A percentile compares a stretch with the other conserved stretches of the same genome.
These are phyloP conservation scores for Acanthosepion lycidas DNA, from an alignment of 2,888 invertebrate species.

Conservation along the genomic window DNA sequence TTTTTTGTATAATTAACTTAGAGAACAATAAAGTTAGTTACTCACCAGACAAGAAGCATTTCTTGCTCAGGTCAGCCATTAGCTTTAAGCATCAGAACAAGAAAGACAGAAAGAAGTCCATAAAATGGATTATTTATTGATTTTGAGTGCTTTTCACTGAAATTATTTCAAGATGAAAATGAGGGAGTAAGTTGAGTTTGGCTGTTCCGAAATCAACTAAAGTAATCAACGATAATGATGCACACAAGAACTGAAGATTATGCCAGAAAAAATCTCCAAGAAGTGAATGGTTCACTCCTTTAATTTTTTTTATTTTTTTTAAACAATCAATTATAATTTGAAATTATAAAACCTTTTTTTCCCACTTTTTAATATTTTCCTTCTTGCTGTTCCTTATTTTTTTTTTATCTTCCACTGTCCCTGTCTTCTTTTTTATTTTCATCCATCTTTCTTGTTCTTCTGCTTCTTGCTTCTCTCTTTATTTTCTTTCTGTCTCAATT, in stretches of 20 bases:
- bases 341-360: not conserved
- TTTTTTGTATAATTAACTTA: not conserved
- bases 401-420: no score
- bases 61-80: not conserved
- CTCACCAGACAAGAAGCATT: not conserved
- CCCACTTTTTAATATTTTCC: no score
- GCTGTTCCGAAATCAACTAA: not conserved
- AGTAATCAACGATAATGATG: not conserved
- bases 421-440: no score
- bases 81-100: not conserved
- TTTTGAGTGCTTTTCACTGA: not conserved
- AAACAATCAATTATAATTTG: not conserved
- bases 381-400: no score
- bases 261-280: not conserved
- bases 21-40: not conserved
- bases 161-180: slow-evolving; percentile 4
- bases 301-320: not conserved
- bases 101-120: not conserved
- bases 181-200: not conserved
- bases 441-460: no score
- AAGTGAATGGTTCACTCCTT: no score
- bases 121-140: slow-evolving; percentile 8
- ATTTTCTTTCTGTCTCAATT: no score
- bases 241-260: not conserved
- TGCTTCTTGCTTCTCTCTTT: no score